Conservation (phyloP, 53 echinoderm and acorn worm genomes). For the Hippasteria phrygiana region DNA sequence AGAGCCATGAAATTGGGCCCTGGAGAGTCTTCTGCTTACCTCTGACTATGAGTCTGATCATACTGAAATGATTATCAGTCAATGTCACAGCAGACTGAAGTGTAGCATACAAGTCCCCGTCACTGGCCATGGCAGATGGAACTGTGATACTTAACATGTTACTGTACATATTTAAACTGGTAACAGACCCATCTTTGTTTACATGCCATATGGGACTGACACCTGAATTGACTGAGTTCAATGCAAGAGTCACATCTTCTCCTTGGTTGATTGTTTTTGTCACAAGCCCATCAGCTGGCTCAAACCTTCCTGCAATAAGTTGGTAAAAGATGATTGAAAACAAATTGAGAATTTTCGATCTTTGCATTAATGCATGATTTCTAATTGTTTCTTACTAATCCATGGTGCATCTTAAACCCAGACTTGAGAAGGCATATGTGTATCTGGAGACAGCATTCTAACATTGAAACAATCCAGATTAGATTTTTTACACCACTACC, state of each 20-base stretch:
- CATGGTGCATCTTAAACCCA: too few species aligned
- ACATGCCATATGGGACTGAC: not conserved
- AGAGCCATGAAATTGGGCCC: too few species aligned
- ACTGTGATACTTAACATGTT: constrained; percentile 2
- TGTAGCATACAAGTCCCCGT: constrained; percentile 37
- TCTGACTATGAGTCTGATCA: constrained; percentile 66
- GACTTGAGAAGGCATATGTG: too few species aligned
- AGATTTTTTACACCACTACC: too few species aligned
- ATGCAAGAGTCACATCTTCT: constrained; percentile 31
- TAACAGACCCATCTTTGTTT: not conserved
- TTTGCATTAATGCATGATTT: too few species aligned
- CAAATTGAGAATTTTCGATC: too few species aligned
- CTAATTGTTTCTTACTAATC: too few species aligned
- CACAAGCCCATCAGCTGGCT: constrained; percentile 56
- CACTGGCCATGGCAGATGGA: not conserved
- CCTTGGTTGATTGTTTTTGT: constrained; percentile 62
- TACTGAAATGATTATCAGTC: constrained; percentile 49
- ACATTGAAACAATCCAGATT: too few species aligned
- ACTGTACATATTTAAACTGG: not conserved
- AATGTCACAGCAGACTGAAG: not conserved
- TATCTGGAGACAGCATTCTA: too few species aligned
- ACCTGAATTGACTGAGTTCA: not conserved
- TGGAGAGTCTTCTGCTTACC: constrained; percentile 19
- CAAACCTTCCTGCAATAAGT: constrained; percentile 61
- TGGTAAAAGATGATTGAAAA: not conserved